Conservation (phyloP, 2,888 invertebrate species). For the Aleiodes testaceus region DNA sequence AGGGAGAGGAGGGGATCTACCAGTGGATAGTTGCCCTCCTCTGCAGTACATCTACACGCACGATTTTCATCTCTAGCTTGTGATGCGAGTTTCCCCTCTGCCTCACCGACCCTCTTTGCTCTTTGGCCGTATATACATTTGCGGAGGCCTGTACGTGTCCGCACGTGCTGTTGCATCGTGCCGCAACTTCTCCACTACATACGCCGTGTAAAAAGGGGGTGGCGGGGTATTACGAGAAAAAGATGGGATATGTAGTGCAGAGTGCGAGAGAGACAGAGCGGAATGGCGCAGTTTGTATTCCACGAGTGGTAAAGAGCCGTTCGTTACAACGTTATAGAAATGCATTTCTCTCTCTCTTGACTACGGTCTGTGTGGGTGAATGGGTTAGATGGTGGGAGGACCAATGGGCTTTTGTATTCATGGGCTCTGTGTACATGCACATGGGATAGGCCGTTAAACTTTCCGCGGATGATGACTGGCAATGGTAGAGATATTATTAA, state of each 20-base stretch:
- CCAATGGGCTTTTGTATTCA: constrained; percentile 22
- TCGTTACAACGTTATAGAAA: constrained; percentile 22
- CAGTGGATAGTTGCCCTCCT: constrained; percentile 20
- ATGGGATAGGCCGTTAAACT: constrained; percentile 5
- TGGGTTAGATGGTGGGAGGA: constrained; percentile 7
- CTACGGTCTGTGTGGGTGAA: neutral
- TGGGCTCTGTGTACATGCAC: constrained; percentile 21
- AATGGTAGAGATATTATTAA: constrained; percentile 26
- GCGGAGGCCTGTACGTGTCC: neutral
- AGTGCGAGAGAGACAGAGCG: constrained; percentile 39
- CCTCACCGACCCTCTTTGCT: neutral
- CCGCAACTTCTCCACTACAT: neutral
- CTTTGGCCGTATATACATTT: constrained; percentile 2
- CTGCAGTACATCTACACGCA: constrained; percentile 7
- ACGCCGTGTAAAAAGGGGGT: constrained; percentile 20
- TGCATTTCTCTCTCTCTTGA: too few relatives aligned
- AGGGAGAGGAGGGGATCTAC: neutral
- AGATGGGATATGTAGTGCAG: constrained; percentile 24
- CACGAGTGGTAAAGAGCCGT: constrained; percentile 22
- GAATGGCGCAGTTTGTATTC: constrained; percentile 38
- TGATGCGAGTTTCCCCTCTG: constrained; percentile 14
- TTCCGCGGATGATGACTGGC: constrained; percentile 11
- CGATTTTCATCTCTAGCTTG: constrained; percentile 10
- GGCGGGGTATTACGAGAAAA: constrained; percentile 28
- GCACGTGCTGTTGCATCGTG: constrained; percentile 18